Conservation (phyloP, 2,888 invertebrate species). For the Buathra laborator region DNA sequence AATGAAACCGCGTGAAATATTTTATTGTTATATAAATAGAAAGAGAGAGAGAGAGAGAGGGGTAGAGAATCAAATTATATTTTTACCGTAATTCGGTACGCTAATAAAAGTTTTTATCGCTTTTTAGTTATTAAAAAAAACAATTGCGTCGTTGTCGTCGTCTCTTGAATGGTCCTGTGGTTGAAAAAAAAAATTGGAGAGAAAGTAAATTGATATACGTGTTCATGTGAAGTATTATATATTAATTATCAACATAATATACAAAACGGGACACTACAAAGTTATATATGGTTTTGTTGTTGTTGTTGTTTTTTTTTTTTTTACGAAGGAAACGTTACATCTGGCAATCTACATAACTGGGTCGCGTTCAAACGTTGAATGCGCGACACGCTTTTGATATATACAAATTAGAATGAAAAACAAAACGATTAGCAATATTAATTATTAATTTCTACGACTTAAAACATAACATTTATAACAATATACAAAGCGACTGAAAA, state of each 20-base stretch:
- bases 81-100: constrained; percentile 68
- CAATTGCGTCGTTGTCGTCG: constrained; percentile 3
- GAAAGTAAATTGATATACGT: constrained; percentile 1
- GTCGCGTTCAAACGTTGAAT: constrained; percentile 70
- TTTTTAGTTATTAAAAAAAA: constrained; percentile 64
- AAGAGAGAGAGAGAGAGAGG: constrained; percentile 65
- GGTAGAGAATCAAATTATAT: constrained; percentile 71
- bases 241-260: constrained; percentile 81
- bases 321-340: constrained; percentile 76
- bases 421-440: constrained; percentile 73
- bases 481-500: constrained; percentile 76
- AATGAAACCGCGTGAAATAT: constrained; percentile 49
- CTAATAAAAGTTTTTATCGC: constrained; percentile 70
- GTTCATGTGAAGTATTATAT: constrained; percentile 76
- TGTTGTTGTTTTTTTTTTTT: constrained; percentile 52
- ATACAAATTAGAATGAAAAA: constrained; percentile 73
- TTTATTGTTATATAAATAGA: constrained; percentile 69
- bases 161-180: constrained; percentile 24
- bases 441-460: constrained; percentile 73
- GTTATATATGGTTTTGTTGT: constrained; percentile 64
- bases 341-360: constrained; percentile 74
- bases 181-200: constrained; percentile 10
- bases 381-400: constrained; percentile 74
- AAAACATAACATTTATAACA: constrained; percentile 74
- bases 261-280: constrained; percentile 79